Evolutionary conservation across 2,797 vertebrate species (phyloP).

Genomic region (Mormyrus hasselquistii): DNA sequence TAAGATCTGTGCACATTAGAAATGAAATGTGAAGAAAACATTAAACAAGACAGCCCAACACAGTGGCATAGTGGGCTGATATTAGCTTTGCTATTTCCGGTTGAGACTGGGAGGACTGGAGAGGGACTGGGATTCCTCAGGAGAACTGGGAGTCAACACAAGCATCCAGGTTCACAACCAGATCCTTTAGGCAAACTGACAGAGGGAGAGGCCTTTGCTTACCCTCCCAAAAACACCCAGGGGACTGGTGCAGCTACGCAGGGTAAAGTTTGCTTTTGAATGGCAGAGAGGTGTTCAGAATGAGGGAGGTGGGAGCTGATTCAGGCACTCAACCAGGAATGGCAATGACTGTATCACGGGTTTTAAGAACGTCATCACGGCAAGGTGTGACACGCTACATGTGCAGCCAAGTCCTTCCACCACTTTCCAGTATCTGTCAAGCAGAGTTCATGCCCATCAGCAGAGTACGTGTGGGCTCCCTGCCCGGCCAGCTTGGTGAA

Average conservation of each 20-base stretch:
- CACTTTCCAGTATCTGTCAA: constrained; percentile 9
- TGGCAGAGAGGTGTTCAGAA: not conserved
- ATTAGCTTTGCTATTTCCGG: not conserved
- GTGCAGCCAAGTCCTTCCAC: constrained; percentile 6
- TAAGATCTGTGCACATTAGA: not conserved
- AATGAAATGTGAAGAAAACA: not conserved
- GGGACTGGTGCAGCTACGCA: not conserved
- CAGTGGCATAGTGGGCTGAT: too few species aligned
- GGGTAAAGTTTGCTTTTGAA: not conserved
- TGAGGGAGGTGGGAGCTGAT: not conserved
- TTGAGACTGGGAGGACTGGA: not conserved
- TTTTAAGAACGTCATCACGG: not conserved
- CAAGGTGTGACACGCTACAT: constrained; percentile 9
- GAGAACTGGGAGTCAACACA: not conserved
- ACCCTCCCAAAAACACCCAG: not conserved
- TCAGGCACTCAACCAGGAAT: not conserved
- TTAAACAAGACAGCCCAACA: not conserved
- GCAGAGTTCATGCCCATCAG: not conserved
- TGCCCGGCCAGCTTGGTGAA: not conserved
- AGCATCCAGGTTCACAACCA: not conserved
- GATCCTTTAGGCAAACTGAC: not conserved
- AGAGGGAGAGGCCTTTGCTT: not conserved
- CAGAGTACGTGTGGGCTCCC: not conserved
- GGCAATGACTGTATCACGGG: not conserved
- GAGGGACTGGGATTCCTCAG: not conserved